Conservation (phyloP, 2,797 vertebrate species). For the Discoglossus pictus region DNA sequence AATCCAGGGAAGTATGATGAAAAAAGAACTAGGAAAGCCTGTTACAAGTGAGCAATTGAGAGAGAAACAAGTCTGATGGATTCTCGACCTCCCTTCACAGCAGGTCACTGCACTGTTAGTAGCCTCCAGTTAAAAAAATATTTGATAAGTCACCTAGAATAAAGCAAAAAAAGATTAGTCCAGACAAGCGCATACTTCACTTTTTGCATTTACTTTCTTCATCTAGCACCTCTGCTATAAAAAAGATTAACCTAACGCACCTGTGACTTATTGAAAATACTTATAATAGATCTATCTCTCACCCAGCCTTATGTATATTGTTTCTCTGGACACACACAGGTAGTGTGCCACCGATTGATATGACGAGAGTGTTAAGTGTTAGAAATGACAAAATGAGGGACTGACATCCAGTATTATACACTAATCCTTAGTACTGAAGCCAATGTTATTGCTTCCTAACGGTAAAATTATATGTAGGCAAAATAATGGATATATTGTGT, state of each 20-base stretch:
- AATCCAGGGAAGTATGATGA: background rate
- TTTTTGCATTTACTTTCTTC: slow-evolving; percentile 22
- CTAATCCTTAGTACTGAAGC: slow-evolving; percentile 3
- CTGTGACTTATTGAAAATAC: slow-evolving; percentile 13
- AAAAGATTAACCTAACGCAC: background rate
- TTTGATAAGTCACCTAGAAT: slow-evolving; percentile 53
- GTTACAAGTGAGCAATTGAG: background rate
- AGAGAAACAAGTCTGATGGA: slow-evolving; percentile 57
- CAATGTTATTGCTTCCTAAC: background rate
- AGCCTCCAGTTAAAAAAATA: slow-evolving; percentile 35
- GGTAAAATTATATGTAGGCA: no score
- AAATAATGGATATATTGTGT: no score
- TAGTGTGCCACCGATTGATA: slow-evolving; percentile 18
- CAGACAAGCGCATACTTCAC: slow-evolving; percentile 41
- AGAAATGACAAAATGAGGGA: slow-evolving; percentile 11
- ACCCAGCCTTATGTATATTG: slow-evolving; percentile 23
- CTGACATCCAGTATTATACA: slow-evolving; percentile 3
- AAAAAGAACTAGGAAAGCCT: background rate
- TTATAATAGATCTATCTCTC: slow-evolving; percentile 11
- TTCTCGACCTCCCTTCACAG: slow-evolving; percentile 54
- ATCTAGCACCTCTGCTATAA: slow-evolving; percentile 14
- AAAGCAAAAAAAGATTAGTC: slow-evolving; percentile 46
- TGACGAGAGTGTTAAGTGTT: slow-evolving; percentile 10
- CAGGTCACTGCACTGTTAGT: slow-evolving; percentile 50
- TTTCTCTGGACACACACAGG: slow-evolving; percentile 28